Evolutionary conservation across 2,113 vertebrate genomes (phyloP).

Genomic region (Desmodus rotundus): DNA sequence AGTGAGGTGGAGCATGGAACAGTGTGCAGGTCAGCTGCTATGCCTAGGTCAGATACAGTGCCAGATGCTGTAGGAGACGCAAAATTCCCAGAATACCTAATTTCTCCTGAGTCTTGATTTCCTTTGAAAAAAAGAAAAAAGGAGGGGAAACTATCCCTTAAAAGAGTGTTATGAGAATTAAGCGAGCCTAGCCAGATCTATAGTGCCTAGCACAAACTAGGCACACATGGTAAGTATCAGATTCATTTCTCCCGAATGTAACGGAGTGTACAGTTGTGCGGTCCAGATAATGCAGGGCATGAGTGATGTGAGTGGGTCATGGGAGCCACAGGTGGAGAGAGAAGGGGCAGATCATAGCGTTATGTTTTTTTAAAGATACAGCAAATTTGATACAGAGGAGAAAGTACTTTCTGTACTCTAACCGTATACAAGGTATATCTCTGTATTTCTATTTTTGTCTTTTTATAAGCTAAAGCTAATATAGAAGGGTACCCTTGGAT

Average conservation of each 20-base stretch:
- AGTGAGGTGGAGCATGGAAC: not conserved
- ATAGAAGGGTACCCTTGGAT: not conserved
- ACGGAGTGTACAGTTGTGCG: not conserved
- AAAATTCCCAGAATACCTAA: not conserved
- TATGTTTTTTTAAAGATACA: not conserved
- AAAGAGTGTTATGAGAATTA: constrained; percentile 11
- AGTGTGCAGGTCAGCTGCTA: not conserved
- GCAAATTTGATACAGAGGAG: not conserved
- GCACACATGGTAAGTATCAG: not conserved
- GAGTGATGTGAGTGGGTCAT: not conserved
- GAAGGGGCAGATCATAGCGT: not conserved
- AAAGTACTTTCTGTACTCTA: constrained; percentile 4
- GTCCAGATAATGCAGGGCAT: not conserved
- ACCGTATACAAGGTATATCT: not conserved
- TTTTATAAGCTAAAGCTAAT: constrained; percentile 38
- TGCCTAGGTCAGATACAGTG: not conserved
- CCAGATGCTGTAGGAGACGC: not conserved
- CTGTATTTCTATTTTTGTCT: not conserved
- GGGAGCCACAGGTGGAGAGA: not conserved
- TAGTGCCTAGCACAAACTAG: not conserved
- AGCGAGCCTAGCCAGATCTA: not conserved
- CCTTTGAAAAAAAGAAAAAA: not conserved
- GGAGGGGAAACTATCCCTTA: not conserved
- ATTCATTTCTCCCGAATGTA: not conserved
- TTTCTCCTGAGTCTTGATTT: constrained; percentile 24